A percentile compares a stretch with the other conserved stretches of the same genome.
Conservation (phyloP, 2,888 invertebrate species). For the Pediacus dermestoides region DNA sequence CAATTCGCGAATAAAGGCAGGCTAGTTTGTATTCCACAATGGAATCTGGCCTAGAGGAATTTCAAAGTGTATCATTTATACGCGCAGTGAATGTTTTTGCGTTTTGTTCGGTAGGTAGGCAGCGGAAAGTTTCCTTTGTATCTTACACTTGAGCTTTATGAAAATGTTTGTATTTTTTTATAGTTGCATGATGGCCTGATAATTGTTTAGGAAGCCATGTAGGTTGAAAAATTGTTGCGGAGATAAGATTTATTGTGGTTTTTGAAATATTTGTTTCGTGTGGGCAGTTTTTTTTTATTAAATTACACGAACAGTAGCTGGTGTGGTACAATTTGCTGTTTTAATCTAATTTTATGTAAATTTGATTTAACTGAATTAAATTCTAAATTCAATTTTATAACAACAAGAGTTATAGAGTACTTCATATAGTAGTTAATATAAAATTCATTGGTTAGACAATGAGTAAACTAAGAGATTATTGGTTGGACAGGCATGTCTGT, state of each 20-base stretch:
- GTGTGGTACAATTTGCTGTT: too few species aligned
- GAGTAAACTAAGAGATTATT: too few species aligned
- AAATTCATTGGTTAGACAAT: too few species aligned
- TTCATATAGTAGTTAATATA: too few species aligned
- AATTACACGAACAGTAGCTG: neutral
- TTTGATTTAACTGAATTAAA: too few species aligned
- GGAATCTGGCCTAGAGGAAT: constrained; percentile 13
- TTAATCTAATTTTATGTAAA: too few species aligned
- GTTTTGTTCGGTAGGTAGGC: constrained; percentile 2
- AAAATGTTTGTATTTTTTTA: constrained; percentile 9
- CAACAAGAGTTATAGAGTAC: too few species aligned
- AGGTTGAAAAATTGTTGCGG: constrained; percentile 5
- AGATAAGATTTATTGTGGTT: constrained; percentile 11
- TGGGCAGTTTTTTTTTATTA: constrained; percentile 1
- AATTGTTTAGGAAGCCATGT: constrained; percentile 11
- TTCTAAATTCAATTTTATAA: too few species aligned
- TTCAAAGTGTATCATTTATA: constrained; percentile 16
- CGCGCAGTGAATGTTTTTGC: constrained; percentile 11
- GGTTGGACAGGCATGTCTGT: too few species aligned
- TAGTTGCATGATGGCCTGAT: constrained; percentile 6
- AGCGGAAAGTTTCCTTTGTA: constrained; percentile 5
- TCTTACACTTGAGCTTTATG: constrained; percentile 5
- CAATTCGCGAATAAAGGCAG: constrained; percentile 9
- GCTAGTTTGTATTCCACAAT: constrained; percentile 13
- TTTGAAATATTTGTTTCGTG: too few species aligned